A percentile compares a stretch with the other conserved stretches of the same genome.
Evolutionary conservation across 2,888 invertebrate species (phyloP).

Genomic region (Helicoverpa assulta): DNA sequence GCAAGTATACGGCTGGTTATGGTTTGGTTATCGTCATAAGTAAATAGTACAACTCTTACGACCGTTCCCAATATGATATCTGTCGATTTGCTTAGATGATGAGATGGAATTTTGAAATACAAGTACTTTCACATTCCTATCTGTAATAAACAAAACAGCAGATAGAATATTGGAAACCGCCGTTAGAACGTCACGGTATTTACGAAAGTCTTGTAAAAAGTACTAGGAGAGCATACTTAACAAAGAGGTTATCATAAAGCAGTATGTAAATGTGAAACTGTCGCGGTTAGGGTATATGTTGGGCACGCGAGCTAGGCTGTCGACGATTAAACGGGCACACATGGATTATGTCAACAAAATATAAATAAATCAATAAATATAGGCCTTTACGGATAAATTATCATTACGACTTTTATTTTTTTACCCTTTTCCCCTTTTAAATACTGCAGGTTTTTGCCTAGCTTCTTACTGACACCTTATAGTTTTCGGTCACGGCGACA

Average conservation of each 20-base stretch:
- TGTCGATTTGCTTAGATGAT: too few species aligned
- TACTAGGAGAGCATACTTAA: conserved; percentile 25
- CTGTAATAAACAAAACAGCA: too few species aligned
- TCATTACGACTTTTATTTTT: conserved; percentile 55
- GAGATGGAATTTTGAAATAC: too few species aligned
- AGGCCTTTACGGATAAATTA: conserved; percentile 85
- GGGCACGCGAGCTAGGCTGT: conserved; percentile 30
- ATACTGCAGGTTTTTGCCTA: too few species aligned
- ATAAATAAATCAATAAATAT: conserved; percentile 83
- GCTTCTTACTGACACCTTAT: too few species aligned
- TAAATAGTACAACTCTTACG: too few species aligned
- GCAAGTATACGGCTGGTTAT: too few species aligned
- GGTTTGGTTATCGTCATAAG: too few species aligned
- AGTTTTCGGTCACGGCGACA: too few species aligned
- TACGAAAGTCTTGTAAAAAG: not conserved
- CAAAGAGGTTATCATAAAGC: conserved; percentile 8
- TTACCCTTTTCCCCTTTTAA: not conserved
- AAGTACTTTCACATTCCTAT: too few species aligned
- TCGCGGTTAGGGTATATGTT: conserved; percentile 5
- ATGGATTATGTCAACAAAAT: conserved; percentile 75
- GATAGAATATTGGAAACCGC: not conserved
- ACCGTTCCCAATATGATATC: too few species aligned
- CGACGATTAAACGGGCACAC: conserved; percentile 65
- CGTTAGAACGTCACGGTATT: not conserved
- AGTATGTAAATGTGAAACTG: conserved; percentile 32